A percentile compares a stretch with the other conserved stretches of the same genome.
phyloP scores from a whole-genome alignment of 2,888 invertebrate genomes.

The Dryobota labecula region DNA sequence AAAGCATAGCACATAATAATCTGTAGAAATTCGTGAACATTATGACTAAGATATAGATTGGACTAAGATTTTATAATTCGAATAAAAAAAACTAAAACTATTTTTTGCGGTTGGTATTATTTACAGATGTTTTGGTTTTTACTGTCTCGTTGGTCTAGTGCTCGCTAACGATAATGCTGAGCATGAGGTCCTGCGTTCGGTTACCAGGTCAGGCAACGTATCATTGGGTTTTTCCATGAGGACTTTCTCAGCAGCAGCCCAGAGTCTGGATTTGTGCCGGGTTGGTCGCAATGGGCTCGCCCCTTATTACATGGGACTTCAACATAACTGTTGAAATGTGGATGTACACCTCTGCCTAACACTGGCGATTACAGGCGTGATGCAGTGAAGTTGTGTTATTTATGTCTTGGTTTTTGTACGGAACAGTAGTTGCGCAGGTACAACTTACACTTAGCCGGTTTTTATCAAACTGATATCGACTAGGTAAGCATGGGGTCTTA shows the following conservation, averaged over 20 bases:
- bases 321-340: not conserved
- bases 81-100: too few relatives aligned
- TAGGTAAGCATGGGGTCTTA: slow-evolving; percentile 29
- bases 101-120: not conserved
- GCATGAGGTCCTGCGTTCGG: not conserved
- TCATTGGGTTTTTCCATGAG: not conserved
- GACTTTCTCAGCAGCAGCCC: not conserved
- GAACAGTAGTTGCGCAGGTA: not conserved
- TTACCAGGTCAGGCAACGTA: not conserved
- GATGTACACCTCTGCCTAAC: not conserved
- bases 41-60: not conserved
- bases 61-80: not conserved
- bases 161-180: not conserved
- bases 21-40: not conserved
- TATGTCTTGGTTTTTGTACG: slow-evolving; percentile 11
- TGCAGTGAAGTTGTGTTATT: not conserved
- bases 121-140: not conserved
- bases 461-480: slow-evolving; percentile 34
- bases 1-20: not conserved
- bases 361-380: not conserved
- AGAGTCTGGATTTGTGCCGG: not conserved
- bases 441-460: not conserved
- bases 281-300: not conserved
- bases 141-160: not conserved
- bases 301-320: not conserved